phyloP scores from a whole-genome alignment of 1,140 invertebrate genomes.

The Microplitis mediator region DNA sequence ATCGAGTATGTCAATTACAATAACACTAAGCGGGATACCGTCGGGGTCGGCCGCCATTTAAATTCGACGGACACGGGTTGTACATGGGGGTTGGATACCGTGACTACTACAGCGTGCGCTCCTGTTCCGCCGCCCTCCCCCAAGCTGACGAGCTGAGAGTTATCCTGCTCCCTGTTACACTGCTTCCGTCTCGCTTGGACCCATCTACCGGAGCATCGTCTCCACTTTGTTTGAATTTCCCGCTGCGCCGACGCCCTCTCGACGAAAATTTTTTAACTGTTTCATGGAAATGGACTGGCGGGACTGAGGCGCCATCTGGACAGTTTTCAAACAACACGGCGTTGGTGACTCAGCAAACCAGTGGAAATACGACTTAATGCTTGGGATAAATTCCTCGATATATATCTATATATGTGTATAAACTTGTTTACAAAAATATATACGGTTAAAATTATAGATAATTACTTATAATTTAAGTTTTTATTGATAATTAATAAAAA shows the following conservation, averaged over 20 bases:
- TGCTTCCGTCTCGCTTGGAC: neutral
- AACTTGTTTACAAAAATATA: no score
- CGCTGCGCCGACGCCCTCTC: neutral
- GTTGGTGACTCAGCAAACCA: no score
- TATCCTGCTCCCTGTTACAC: neutral
- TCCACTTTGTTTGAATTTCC: neutral
- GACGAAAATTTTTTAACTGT: neutral
- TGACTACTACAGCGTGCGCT: constrained; percentile 44
- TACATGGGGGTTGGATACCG: constrained; percentile 44
- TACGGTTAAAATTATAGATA: no score
- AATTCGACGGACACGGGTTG: constrained; percentile 44
- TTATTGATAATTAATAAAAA: no score
- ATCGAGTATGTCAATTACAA: constrained; percentile 43
- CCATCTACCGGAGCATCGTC: neutral
- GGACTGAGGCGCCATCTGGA: no score
- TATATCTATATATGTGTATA: no score
- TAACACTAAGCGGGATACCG: constrained; percentile 47
- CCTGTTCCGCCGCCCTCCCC: constrained; percentile 31
- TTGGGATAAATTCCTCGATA: no score
- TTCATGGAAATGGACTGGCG: neutral
- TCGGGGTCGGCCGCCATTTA: constrained; percentile 56
- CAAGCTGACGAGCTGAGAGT: constrained; percentile 13
- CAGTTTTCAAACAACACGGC: no score
- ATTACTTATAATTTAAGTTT: no score
- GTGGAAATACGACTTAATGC: no score